phyloP scores from a whole-genome alignment of 1,140 invertebrate genomes.

The Saxidomus purpurata region DNA sequence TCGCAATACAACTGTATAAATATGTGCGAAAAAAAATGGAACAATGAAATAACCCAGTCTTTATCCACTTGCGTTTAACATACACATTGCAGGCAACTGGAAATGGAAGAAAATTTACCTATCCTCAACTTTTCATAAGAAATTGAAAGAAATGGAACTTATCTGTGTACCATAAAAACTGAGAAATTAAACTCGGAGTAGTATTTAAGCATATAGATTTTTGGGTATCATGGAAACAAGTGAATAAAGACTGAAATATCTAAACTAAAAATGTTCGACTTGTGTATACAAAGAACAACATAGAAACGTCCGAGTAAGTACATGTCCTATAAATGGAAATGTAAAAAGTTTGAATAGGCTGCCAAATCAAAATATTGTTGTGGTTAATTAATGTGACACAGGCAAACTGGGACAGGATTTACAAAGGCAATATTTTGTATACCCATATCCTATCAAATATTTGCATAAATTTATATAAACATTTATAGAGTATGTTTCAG shows the following conservation, averaged over 20 bases:
- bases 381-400: not conserved
- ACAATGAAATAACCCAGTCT: not conserved
- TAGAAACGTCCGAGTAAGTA: not conserved
- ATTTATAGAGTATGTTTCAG: no score
- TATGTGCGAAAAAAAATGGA: constrained; percentile 3
- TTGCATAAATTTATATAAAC: no score
- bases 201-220: no score
- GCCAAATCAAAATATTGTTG: not conserved
- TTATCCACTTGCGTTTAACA: not conserved
- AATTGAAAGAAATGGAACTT: no score
- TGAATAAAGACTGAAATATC: not conserved
- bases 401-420: no score
- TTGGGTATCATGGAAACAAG: not conserved
- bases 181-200: no score
- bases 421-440: no score
- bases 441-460: no score
- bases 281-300: not conserved
- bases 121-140: no score
- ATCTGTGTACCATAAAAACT: no score
- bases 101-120: no score
- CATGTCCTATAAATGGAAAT: not conserved
- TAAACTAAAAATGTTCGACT: not conserved
- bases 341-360: not conserved
- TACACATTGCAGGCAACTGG: not conserved
- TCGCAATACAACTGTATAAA: not conserved